Evolutionary conservation across 2,888 invertebrate genomes (phyloP).

Genomic region (Drosophila infuscata): DNA sequence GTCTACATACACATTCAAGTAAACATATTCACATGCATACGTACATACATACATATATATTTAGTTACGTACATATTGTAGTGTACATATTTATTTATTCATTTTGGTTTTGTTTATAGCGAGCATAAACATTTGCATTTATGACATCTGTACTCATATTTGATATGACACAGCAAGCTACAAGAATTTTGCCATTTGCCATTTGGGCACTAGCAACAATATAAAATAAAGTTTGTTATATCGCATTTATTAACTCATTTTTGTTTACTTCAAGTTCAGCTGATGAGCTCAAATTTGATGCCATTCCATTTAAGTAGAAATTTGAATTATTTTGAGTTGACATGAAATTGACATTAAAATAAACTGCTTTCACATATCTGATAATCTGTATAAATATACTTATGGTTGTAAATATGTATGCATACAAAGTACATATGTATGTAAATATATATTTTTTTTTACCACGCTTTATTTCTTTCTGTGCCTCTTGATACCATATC

Average conservation of each 20-base stretch:
- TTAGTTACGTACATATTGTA: not conserved
- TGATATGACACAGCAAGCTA: constrained; percentile 9
- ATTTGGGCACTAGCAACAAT: not conserved
- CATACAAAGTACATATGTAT: not conserved
- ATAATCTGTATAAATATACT: not conserved
- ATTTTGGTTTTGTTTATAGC: constrained; percentile 34
- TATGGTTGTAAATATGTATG: not conserved
- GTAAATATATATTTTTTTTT: constrained; percentile 13
- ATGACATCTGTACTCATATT: constrained; percentile 11
- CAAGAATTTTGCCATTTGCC: constrained; percentile 14
- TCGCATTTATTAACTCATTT: not conserved
- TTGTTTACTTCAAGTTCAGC: not conserved
- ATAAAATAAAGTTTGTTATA: not conserved
- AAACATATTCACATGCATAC: constrained; percentile 1
- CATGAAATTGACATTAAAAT: not conserved
- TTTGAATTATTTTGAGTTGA: not conserved
- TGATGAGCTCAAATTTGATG: not conserved
- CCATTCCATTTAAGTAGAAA: not conserved
- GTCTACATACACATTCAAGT: constrained; percentile 2
- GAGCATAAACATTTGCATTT: constrained; percentile 4
- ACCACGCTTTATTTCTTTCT: not conserved
- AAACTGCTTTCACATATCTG: not conserved
- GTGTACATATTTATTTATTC: constrained; percentile 22
- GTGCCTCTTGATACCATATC: constrained; percentile 12
- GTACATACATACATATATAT: constrained; percentile 15